These are phyloP conservation scores for Parazoanthus swiftii DNA, from an alignment of 92 coral and sea anemone species.

Conservation along the genomic window DNA sequence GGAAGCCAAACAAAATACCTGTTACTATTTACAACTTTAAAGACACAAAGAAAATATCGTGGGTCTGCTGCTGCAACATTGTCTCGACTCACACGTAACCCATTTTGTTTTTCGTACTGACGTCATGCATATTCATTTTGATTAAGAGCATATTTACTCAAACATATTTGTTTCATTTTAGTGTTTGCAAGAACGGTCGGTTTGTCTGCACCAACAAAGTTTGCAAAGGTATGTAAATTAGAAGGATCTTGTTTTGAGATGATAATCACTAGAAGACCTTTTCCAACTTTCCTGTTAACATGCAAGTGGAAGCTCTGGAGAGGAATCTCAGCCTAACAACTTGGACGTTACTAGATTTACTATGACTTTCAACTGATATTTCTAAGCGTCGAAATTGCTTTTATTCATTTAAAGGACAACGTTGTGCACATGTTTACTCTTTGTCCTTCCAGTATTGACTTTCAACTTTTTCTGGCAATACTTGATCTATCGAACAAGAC, in stretches of 20 bases:
- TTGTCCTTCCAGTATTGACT: too few relatives aligned
- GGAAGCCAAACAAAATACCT: too few relatives aligned
- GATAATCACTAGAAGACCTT: neutral
- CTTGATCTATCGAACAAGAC: too few relatives aligned
- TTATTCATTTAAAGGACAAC: too few relatives aligned
- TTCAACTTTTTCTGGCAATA: neutral
- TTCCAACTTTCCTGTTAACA: neutral
- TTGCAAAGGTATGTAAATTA: conserved; percentile 51
- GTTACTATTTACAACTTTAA: too few relatives aligned
- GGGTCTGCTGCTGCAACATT: too few relatives aligned
- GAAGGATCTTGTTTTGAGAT: too few relatives aligned
- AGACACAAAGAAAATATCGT: too few relatives aligned
- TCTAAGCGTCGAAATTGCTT: too few relatives aligned
- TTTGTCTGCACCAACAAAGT: conserved; percentile 57
- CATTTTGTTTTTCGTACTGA: neutral
- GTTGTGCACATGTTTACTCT: too few relatives aligned
- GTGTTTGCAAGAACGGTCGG: conserved; percentile 60
- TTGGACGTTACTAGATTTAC: neutral
- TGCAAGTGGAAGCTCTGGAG: neutral
- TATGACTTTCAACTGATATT: too few relatives aligned
- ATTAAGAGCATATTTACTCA: neutral
- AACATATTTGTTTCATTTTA: conserved; percentile 23
- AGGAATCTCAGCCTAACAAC: neutral
- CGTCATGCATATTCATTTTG: neutral
- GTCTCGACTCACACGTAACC: too few relatives aligned